Base-by-base conservation (phyloP, 2,113 vertebrate species). In the Leucopternis melanops region DNA sequence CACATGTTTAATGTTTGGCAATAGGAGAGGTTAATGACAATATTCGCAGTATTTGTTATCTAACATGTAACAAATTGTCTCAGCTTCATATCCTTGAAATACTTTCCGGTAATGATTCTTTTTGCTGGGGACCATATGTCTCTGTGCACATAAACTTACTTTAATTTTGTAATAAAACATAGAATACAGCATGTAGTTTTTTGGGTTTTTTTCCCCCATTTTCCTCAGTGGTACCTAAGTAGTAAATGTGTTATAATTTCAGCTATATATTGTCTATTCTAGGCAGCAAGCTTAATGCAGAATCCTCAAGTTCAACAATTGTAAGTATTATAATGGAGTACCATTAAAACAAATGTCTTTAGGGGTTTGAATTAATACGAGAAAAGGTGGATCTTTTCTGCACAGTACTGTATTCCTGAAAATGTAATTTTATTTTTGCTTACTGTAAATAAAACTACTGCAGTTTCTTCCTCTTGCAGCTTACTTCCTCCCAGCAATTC, bases 251-350 rank as follows among this genome's bases (percentile, higher is more conserved):
- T 96, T 96, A 25, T 80, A 91, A 98, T 85, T 75, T 63, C 66
- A 94, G 20, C 84, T 95, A 13, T 90, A 50, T 82, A 38, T 95
- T 96, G 57, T 97, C 72, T 96, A 80, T 98, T 96, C 66, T 91
- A 99, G 99, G 99, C 99, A 87, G 99, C 99, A 65, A 99, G 99
- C 83, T 99, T 99, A 98, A 99, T 99, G 99, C 99, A 99, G 97
- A 99, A 99, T 97, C 99, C 99, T 94, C 99, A 99, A 97, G 99
- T 99, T 55, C 99, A 99, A 92, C 99, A 99, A 96, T 85, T 99
- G 99, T 99, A 98, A 99, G 99, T 99, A 97, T 92, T 73, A 77
- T 79, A 79, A 66, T 23, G 20, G 40, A 47, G 8, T 62, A 50
- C 7, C 11, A 54, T 66, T 78, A 57, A 50, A 95, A 61, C 13